Evolutionary conservation across 2,888 invertebrate genomes (phyloP).

Genomic region (Hirtodrosophila duncani): DNA sequence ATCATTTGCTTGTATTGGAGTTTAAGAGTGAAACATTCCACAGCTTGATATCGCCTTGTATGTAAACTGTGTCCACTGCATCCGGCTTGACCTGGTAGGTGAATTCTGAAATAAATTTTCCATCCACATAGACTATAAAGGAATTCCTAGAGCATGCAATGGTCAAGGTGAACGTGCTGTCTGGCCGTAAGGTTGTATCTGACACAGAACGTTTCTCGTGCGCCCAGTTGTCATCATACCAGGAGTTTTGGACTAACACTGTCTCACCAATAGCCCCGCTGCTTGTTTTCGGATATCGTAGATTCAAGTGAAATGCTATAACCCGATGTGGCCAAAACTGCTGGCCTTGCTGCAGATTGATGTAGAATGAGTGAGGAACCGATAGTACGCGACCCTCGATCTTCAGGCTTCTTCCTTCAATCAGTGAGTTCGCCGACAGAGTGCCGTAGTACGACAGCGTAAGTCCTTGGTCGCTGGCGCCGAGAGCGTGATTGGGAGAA

Average conservation of each 20-base stretch:
- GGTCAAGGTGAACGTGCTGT: slow-evolving; percentile 74
- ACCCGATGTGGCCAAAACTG: slow-evolving; percentile 86
- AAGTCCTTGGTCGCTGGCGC: slow-evolving; percentile 31
- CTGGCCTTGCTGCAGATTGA: slow-evolving; percentile 84
- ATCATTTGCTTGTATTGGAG: slow-evolving; percentile 55
- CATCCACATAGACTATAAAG: slow-evolving; percentile 79
- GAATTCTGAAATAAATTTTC: slow-evolving; percentile 84
- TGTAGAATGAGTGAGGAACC: slow-evolving; percentile 86
- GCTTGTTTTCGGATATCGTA: slow-evolving; percentile 81
- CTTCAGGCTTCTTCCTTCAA: slow-evolving; percentile 79
- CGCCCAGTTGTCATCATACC: slow-evolving; percentile 79
- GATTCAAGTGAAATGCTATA: slow-evolving; percentile 87
- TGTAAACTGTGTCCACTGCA: slow-evolving; percentile 83
- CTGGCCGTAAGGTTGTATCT: slow-evolving; percentile 77
- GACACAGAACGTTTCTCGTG: slow-evolving; percentile 76
- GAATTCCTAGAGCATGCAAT: slow-evolving; percentile 67
- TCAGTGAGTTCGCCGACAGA: slow-evolving; percentile 76
- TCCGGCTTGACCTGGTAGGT: slow-evolving; percentile 80
- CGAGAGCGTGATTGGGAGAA: slow-evolving; percentile 16
- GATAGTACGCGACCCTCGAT: slow-evolving; percentile 84
- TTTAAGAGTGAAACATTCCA: slow-evolving; percentile 77
- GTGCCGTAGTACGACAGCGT: slow-evolving; percentile 78
- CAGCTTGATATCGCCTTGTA: slow-evolving; percentile 86
- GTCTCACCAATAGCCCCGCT: slow-evolving; percentile 79
- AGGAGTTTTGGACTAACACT: slow-evolving; percentile 85